Conservation (phyloP, 2,797 vertebrate species). For the Gadopsis bispinosus region DNA sequence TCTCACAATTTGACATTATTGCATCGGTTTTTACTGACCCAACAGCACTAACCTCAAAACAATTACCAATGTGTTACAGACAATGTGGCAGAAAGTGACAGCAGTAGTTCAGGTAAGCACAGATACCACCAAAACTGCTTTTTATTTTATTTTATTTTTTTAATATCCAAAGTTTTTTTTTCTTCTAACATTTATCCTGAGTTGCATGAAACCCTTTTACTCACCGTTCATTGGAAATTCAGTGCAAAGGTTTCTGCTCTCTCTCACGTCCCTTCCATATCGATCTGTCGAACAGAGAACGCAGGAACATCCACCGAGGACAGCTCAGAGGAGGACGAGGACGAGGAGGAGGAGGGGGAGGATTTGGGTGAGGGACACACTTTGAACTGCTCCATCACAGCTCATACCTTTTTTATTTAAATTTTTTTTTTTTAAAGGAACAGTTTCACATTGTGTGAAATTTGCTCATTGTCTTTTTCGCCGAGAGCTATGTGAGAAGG, state of each 20-base stretch:
- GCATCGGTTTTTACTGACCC: background rate
- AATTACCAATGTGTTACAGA: slow-evolving; percentile 65
- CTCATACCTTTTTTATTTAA: background rate
- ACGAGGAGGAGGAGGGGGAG: slow-evolving; percentile 54
- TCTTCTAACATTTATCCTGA: background rate
- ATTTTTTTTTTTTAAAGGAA: background rate
- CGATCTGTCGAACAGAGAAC: slow-evolving; percentile 59
- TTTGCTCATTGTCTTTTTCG: background rate
- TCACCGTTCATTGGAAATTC: background rate
- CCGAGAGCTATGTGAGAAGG: background rate
- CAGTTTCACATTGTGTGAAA: background rate
- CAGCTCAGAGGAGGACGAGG: slow-evolving; percentile 77
- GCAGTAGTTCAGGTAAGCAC: slow-evolving; percentile 75
- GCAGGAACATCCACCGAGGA: slow-evolving; percentile 71
- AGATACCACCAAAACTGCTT: background rate
- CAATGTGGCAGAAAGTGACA: slow-evolving; percentile 67
- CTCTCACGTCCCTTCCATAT: background rate
- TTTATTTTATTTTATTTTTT: background rate
- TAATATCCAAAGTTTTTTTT: background rate
- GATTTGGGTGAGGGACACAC: slow-evolving; percentile 66
- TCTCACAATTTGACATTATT: slow-evolving; percentile 7
- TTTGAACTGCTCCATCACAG: background rate
- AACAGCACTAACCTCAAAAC: slow-evolving; percentile 8
- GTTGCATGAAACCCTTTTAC: background rate
- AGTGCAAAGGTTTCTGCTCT: background rate